Base-by-base conservation (phyloP, 2,888 invertebrate species). In the Eilema depressum region DNA sequence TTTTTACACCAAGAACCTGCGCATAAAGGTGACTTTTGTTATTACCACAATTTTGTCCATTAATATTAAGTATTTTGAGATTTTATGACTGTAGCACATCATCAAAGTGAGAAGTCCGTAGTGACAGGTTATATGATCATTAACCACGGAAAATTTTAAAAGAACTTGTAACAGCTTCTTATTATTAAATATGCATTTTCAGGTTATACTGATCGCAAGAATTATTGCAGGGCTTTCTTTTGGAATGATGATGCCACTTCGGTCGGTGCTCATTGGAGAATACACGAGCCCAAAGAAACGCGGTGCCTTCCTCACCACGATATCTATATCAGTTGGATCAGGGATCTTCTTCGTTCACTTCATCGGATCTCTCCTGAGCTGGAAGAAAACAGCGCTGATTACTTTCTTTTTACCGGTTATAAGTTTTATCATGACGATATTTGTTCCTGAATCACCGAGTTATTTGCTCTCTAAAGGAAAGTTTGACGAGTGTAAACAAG, bases 281-380 rank as follows among this genome's bases (percentile, higher is more conserved):
- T 96, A 92, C 69, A 91, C 94, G 12, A 95, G 96, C 64, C 97
- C 96, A 0, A 93, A 91, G 73, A 92, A 96, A 73, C 93, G 97
- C 59, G 96, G 97, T 1, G 91, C 96, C 2, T 92, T 97, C 28
- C 93, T 96, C 61, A 95, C 96, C 20, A 94, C 95, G 0, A 93
- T 96, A 4, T 95, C 96, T 0, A 86, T 96, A 4, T 91, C 96
- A 0, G 94, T 96, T 60, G 94, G 96, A 0, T 77, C 93, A 25
- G 97, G 97, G 4, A 96, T 97, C 25, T 92, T 97, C 25, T 82
- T 96, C 14, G 94, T 96, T 2, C 97, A 97, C 79, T 84, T 95
- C 0, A 82, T 97, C 1, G 97, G 97, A 0, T 96, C 96, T 2
- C 92, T 95, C 79, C 81, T 96, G 0, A 87, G 90, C 56, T 96